These are phyloP conservation scores for Sinelater perroti DNA, from an alignment of 2,888 invertebrate species.

Conservation along the genomic window DNA sequence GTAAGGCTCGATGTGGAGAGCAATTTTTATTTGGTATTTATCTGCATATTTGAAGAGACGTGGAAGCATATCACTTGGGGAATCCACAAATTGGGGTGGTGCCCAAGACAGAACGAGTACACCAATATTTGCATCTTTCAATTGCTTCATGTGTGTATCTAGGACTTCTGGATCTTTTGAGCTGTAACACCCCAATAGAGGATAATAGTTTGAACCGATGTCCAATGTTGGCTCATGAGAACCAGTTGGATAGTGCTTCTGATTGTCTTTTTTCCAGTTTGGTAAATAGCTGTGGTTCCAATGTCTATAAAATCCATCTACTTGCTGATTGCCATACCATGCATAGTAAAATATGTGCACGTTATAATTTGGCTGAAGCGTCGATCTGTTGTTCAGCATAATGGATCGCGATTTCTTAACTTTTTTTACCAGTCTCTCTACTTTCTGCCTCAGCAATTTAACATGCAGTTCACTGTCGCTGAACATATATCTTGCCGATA, in stretches of 20 bases:
- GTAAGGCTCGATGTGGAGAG: constrained; percentile 68
- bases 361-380: constrained; percentile 47
- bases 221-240: constrained; percentile 65
- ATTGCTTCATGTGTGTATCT: constrained; percentile 62
- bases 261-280: constrained; percentile 56
- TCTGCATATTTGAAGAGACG: constrained; percentile 55
- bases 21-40: constrained; percentile 62
- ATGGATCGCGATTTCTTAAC: constrained; percentile 46
- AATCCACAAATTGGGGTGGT: constrained; percentile 58
- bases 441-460: constrained; percentile 48
- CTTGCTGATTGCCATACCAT: constrained; percentile 53
- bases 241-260: constrained; percentile 61
- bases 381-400: constrained; percentile 48
- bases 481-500: constrained; percentile 22
- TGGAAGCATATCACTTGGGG: constrained; percentile 48
- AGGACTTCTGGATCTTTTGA: constrained; percentile 61
- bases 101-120: constrained; percentile 66
- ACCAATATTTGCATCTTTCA: constrained; percentile 62
- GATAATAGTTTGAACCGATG: constrained; percentile 65
- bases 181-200: constrained; percentile 65
- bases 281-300: constrained; percentile 56
- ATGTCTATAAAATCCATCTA: constrained; percentile 53
- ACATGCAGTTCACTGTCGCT: constrained; percentile 43
- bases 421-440: constrained; percentile 48
- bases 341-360: constrained; percentile 57